Percentiles rank a stretch among this genome's conserved stretches.
Conservation (phyloP, 2,113 vertebrate species). For the Phalacrocorax brasilianus region DNA sequence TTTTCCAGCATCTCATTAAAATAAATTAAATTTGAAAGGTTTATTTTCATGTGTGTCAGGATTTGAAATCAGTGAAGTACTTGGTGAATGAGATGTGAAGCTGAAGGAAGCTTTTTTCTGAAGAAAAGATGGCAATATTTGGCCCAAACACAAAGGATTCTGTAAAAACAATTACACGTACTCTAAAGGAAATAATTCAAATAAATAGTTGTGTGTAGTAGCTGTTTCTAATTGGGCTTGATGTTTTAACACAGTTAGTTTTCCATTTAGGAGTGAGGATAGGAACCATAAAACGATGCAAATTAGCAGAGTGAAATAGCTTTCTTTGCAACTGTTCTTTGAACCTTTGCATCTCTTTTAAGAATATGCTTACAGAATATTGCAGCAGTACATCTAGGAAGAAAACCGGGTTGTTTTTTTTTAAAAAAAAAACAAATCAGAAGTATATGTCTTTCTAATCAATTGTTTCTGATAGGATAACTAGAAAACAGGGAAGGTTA, state of each 20-base stretch:
- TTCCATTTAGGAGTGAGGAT: neutral
- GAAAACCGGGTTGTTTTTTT: neutral
- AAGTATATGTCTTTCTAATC: neutral
- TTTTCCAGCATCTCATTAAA: neutral
- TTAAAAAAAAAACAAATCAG: neutral
- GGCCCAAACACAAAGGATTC: neutral
- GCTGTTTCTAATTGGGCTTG: conserved; percentile 7
- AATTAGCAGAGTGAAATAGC: neutral
- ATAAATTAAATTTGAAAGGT: neutral
- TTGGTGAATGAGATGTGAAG: neutral
- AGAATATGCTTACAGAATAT: neutral
- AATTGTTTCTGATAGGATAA: neutral
- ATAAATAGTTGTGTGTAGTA: neutral
- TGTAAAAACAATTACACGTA: neutral
- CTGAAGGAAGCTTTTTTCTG: neutral
- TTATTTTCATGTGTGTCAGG: neutral
- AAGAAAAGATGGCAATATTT: neutral
- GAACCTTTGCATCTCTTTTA: neutral
- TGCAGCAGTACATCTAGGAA: neutral
- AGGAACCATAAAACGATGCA: conserved; percentile 7
- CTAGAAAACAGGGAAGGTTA: neutral
- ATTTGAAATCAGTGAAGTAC: neutral
- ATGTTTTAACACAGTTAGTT: conserved; percentile 15
- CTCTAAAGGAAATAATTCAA: neutral
- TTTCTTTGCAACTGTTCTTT: neutral